Evolutionary conservation across 2,113 vertebrate genomes (phyloP), one percentile per base, ranked within the genome.

Genomic region (Rhombomys opimus): DNA sequence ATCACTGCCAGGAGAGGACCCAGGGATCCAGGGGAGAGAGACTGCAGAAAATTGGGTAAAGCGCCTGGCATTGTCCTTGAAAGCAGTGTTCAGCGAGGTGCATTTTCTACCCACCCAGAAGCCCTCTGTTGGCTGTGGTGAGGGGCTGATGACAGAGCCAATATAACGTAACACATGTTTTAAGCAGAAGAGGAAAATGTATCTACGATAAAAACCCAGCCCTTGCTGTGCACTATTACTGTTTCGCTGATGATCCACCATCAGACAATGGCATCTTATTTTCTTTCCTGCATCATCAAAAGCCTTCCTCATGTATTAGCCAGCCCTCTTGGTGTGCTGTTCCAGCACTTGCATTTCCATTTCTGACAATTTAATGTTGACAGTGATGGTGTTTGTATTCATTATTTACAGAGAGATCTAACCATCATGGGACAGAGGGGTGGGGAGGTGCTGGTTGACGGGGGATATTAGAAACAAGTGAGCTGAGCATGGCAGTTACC

Each of bases 401-500:
- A 77, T 76, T 77, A 78, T 86, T 81, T 91, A 59, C 1, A 67
- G 32, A 82, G 70, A 46, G 41, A 61, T 41, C 61, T 23, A 54
- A 5, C 86, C 54, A 81, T 75, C 50, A 2, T 9, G 13, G 12
- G 30, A 32, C 8, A 27, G 22, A 30, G 35, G 7, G 12, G 50
- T 46, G 50, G 35, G 57, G 18, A 30, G 50, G 7, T 2, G 14
- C 11, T 38, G 13, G 65, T 61, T 52, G 75, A 5, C 8, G 17
- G 30, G 57, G 2, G 35, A 3, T 15, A 25, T 59, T 75, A 23
- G 41, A 59, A 75, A 82, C 59, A 22, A 82, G 87, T 18, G 2
- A 41, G 0, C 9, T 14, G 27, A 1, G 11, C 22, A 50, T 22
- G 0, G 0, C 14, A 4, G 67, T 15, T 5, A 1, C 2, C 1